Conservation (phyloP, 2,888 invertebrate species). For the Lysandra bellargus region DNA sequence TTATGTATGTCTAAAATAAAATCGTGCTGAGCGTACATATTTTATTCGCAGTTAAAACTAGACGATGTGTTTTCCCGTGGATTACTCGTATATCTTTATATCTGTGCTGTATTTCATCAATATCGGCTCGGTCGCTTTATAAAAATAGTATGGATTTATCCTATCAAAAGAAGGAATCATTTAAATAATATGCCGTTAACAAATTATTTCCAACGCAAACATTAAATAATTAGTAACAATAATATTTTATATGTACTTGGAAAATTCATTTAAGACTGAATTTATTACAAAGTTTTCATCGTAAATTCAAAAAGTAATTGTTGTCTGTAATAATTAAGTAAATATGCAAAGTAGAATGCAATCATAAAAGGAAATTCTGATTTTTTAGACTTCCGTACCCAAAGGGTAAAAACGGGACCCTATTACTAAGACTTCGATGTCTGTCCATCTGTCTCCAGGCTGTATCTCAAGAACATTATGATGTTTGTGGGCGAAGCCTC, state of each 20-base stretch:
- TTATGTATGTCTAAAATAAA: background rate
- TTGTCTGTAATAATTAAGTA: background rate
- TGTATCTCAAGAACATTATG: too few relatives aligned
- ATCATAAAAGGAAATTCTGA: background rate
- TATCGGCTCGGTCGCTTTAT: background rate
- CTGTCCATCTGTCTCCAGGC: too few relatives aligned
- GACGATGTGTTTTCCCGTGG: too few relatives aligned
- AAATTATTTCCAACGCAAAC: too few relatives aligned
- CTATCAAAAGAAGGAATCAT: background rate
- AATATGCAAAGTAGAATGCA: background rate
- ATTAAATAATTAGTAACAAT: too few relatives aligned
- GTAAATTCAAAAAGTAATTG: background rate
- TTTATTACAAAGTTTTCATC: background rate
- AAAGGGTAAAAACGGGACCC: too few relatives aligned
- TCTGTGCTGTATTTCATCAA: background rate
- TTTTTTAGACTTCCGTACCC: background rate
- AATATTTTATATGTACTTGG: background rate
- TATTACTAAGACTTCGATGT: too few relatives aligned
- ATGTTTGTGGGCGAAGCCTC: too few relatives aligned
- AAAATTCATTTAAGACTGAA: background rate
- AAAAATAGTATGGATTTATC: background rate
- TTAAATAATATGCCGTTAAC: too few relatives aligned
- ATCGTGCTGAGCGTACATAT: too few relatives aligned
- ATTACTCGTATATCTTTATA: too few relatives aligned
- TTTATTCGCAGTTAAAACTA: too few relatives aligned